phyloP scores from a whole-genome alignment of 1,140 invertebrate genomes.

The Cherax quadricarinatus region DNA sequence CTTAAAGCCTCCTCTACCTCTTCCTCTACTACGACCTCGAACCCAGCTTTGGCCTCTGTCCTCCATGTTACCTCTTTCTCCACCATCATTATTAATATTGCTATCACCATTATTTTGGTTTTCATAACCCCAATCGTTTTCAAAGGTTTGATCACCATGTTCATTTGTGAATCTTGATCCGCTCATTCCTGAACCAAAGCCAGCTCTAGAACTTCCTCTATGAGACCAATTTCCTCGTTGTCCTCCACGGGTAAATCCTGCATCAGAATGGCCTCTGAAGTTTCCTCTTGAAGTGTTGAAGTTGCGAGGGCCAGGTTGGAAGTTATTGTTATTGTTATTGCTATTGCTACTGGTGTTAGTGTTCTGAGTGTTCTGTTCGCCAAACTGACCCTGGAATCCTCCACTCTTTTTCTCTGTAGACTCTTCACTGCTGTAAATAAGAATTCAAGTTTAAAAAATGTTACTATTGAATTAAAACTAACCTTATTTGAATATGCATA shows the following conservation, averaged over 20 bases:
- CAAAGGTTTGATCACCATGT: constrained; percentile 34
- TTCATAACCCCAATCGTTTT: constrained; percentile 51
- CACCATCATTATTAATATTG: constrained; percentile 19
- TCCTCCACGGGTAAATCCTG: constrained; percentile 29
- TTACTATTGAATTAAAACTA: too few species aligned
- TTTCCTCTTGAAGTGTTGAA: constrained; percentile 31
- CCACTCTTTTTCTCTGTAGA: constrained; percentile 39
- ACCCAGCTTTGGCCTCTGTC: constrained; percentile 8
- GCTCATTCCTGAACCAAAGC: background rate
- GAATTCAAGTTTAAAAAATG: background rate
- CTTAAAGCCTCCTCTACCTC: constrained; percentile 55
- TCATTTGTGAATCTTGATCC: constrained; percentile 44
- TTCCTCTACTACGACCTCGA: constrained; percentile 21
- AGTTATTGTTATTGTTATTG: constrained; percentile 20
- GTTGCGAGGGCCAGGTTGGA: constrained; percentile 24
- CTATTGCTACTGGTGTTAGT: background rate
- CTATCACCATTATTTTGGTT: constrained; percentile 21
- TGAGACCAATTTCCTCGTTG: constrained; percentile 33
- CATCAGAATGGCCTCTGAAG: constrained; percentile 48
- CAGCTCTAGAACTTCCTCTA: constrained; percentile 40
- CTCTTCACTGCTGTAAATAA: constrained; percentile 32
- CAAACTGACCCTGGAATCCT: constrained; percentile 35
- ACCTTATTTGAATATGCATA: background rate
- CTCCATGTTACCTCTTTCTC: background rate
- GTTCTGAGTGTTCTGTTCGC: constrained; percentile 32